phyloP scores from a whole-genome alignment of 2,888 invertebrate species.

The Drosophila greeni region DNA sequence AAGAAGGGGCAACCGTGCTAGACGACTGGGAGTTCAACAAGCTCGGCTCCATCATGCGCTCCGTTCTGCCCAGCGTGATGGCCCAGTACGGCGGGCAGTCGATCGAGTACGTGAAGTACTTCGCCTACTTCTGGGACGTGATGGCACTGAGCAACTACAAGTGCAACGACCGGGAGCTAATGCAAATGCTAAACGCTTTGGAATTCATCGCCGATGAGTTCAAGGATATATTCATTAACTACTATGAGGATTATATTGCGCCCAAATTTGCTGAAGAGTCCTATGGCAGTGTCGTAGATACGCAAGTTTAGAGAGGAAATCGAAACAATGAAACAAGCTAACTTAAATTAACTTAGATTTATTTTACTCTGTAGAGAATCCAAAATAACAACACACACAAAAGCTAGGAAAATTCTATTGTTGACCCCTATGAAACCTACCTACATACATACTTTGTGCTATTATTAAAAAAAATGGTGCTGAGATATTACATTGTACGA shows the following conservation, averaged over 20 bases:
- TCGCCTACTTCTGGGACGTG: slow-evolving; percentile 67
- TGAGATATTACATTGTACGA: slow-evolving; percentile 55
- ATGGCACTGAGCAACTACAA: slow-evolving; percentile 67
- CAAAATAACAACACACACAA: slow-evolving; percentile 25
- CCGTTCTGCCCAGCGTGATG: slow-evolving; percentile 59
- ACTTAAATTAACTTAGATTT: slow-evolving; percentile 31
- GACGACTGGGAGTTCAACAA: slow-evolving; percentile 70
- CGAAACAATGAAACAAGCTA: slow-evolving; percentile 13
- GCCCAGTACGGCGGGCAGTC: slow-evolving; percentile 62
- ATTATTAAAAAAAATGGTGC: slow-evolving; percentile 53
- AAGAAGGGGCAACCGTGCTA: slow-evolving; percentile 59
- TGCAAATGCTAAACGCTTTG: slow-evolving; percentile 67
- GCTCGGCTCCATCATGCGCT: slow-evolving; percentile 63
- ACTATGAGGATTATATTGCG: slow-evolving; percentile 67
- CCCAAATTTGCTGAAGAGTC: slow-evolving; percentile 67
- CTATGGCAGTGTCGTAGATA: slow-evolving; percentile 64
- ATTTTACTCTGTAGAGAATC: slow-evolving; percentile 43
- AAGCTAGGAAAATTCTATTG: slow-evolving; percentile 43
- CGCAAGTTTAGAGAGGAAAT: slow-evolving; percentile 51
- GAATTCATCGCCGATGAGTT: slow-evolving; percentile 66
- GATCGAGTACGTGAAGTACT: slow-evolving; percentile 62
- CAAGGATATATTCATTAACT: slow-evolving; percentile 67
- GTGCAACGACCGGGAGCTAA: slow-evolving; percentile 64
- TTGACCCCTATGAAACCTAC: slow-evolving; percentile 30
- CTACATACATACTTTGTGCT: slow-evolving; percentile 46